These are phyloP conservation scores for Lepidotrigona ventralis DNA, from an alignment of 1,140 invertebrate genomes.

Conservation along the genomic window DNA sequence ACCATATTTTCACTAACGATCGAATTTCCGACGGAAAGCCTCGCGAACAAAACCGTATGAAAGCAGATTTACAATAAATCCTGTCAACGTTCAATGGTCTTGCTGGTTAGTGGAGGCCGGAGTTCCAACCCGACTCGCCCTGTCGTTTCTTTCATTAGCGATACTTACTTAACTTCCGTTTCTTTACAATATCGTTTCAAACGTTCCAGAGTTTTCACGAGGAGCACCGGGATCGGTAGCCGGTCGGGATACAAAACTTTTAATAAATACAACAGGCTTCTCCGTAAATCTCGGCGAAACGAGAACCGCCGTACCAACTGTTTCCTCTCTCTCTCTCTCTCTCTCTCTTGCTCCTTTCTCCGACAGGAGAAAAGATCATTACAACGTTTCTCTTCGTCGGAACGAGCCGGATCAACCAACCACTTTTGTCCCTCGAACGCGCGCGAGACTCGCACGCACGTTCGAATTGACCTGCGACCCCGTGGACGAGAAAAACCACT, in stretches of 20 bases:
- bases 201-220: constrained; percentile 36
- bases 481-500: neutral
- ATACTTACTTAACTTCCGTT: constrained; percentile 40
- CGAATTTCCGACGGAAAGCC: too few species aligned
- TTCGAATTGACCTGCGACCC: neutral
- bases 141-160: constrained; percentile 45
- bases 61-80: neutral
- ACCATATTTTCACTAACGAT: too few species aligned
- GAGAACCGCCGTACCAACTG: constrained; percentile 60
- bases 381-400: constrained; percentile 39
- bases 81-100: neutral
- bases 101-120: too few species aligned
- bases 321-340: constrained; percentile 56
- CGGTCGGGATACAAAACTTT: constrained; percentile 27
- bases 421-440: constrained; percentile 49
- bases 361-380: constrained; percentile 62
- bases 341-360: constrained; percentile 55
- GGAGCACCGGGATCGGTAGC: constrained; percentile 2
- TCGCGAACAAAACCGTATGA: too few species aligned
- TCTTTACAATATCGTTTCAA: constrained; percentile 40
- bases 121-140: neutral
- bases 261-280: constrained; percentile 58
- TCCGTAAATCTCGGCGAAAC: constrained; percentile 64
- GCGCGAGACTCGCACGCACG: neutral
- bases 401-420: constrained; percentile 57